A percentile compares a stretch with the other conserved stretches of the same genome.
These are phyloP conservation scores for Idaea straminata DNA, from an alignment of 2,888 invertebrate genomes.

Conservation along the genomic window DNA sequence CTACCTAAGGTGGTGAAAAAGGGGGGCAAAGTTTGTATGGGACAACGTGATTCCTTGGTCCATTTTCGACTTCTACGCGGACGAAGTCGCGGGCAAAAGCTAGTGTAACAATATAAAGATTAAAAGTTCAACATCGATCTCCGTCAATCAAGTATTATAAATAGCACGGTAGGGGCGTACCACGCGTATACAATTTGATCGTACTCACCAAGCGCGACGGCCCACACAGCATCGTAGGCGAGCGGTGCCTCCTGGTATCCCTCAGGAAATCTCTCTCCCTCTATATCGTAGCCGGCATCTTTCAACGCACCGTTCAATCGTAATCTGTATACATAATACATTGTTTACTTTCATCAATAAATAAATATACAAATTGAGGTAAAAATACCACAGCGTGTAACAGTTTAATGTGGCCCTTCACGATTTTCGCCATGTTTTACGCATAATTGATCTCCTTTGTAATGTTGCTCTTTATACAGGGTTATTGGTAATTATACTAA, in stretches of 20 bases:
- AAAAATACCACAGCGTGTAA: not conserved
- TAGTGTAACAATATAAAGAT: not conserved
- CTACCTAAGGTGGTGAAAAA: no score
- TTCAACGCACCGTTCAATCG: conserved; percentile 90
- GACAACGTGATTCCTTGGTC: no score
- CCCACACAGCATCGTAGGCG: conserved; percentile 99
- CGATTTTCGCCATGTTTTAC: not conserved
- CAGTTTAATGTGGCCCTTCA: not conserved
- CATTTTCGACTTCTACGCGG: no score
- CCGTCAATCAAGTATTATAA: conserved; percentile 7
- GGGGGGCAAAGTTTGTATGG: no score
- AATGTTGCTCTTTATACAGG: no score
- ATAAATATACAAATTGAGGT: not conserved
- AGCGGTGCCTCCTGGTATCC: conserved; percentile 99
- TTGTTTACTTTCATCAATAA: conserved; percentile 25
- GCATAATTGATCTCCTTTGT: no score
- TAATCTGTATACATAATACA: conserved; percentile 73
- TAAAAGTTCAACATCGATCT: not conserved
- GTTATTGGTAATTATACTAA: no score
- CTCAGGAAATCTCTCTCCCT: conserved; percentile 92
- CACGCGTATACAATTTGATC: not conserved
- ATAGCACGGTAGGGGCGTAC: not conserved
- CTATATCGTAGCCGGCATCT: conserved; percentile 91
- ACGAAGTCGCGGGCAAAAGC: no score
- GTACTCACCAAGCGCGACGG: conserved; percentile 91